Evolutionary conservation across 2,797 vertebrate genomes (phyloP).

Genomic region (Macrochelys suwanniensis): DNA sequence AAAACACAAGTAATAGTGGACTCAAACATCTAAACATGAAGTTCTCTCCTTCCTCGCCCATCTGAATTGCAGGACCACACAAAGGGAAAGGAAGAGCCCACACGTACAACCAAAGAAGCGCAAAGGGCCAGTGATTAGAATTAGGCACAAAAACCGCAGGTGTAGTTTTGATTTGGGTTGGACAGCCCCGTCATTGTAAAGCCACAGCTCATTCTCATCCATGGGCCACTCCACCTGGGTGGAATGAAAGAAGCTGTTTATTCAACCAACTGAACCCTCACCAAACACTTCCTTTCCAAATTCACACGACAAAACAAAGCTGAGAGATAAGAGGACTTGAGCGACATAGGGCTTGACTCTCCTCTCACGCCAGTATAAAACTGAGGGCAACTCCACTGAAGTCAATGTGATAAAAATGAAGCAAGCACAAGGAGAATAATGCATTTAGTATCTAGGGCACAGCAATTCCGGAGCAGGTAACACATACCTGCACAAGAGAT

Average conservation of each 20-base stretch:
- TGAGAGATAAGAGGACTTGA: background rate
- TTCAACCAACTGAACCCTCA: background rate
- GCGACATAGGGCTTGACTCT: background rate
- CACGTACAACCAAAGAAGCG: background rate
- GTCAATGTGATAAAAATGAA: background rate
- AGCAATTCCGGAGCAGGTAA: constrained; percentile 33
- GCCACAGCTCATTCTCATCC: background rate
- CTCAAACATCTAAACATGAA: background rate
- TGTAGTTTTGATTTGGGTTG: too few relatives aligned
- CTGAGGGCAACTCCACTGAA: background rate
- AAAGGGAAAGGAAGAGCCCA: background rate
- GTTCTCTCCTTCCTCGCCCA: background rate
- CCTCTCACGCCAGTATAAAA: background rate
- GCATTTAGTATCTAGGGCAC: background rate
- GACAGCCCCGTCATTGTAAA: background rate
- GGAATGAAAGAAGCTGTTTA: background rate
- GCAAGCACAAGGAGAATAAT: background rate
- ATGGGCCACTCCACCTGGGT: background rate
- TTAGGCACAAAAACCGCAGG: background rate
- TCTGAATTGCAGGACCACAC: background rate
- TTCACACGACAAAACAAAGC: background rate
- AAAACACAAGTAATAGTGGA: background rate
- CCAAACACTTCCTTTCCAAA: background rate
- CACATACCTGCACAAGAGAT: constrained; percentile 11
- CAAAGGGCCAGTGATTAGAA: background rate